A percentile compares a stretch with the other conserved stretches of the same genome.
Conservation (phyloP, 2,888 invertebrate species). For the Ochropleura plecta region DNA sequence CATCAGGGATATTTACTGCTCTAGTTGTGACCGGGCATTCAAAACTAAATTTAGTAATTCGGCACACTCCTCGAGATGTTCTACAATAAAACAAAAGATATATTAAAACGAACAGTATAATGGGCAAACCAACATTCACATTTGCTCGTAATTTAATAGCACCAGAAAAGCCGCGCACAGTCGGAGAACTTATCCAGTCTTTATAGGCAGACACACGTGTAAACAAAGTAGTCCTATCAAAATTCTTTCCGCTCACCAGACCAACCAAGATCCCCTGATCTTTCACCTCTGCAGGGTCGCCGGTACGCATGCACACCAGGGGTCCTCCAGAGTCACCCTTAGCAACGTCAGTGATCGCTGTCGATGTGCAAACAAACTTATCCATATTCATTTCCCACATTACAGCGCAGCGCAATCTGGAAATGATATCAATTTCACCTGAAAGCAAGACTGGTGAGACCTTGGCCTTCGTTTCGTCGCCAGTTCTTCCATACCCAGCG, state of each 20-base stretch:
- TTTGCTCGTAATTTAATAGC: constrained; percentile 37
- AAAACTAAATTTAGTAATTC: too few relatives aligned
- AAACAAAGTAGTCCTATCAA: constrained; percentile 75
- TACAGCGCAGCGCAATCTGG: constrained; percentile 70
- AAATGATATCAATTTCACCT: constrained; percentile 71
- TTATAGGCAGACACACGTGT: constrained; percentile 68
- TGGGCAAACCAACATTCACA: constrained; percentile 53
- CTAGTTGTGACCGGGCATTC: too few relatives aligned
- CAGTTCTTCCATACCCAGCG: constrained; percentile 76
- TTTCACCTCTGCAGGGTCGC: constrained; percentile 66
- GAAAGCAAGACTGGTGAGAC: constrained; percentile 70
- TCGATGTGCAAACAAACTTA: constrained; percentile 57
- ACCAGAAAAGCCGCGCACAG: neutral
- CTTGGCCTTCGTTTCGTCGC: constrained; percentile 31
- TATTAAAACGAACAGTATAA: constrained; percentile 74
- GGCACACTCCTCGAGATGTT: neutral
- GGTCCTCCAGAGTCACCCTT: constrained; percentile 84
- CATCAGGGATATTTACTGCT: too few relatives aligned
- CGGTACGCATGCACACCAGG: constrained; percentile 72
- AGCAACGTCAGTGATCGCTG: constrained; percentile 56
- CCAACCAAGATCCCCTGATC: constrained; percentile 75
- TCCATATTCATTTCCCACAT: constrained; percentile 79
- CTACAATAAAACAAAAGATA: constrained; percentile 72
- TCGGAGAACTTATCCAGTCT: constrained; percentile 72
- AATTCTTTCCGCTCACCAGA: constrained; percentile 82